A percentile compares a stretch with the other conserved stretches of the same genome.
These are phyloP conservation scores for Fabriciana adippe DNA, from an alignment of 2,888 invertebrate species.

Conservation along the genomic window DNA sequence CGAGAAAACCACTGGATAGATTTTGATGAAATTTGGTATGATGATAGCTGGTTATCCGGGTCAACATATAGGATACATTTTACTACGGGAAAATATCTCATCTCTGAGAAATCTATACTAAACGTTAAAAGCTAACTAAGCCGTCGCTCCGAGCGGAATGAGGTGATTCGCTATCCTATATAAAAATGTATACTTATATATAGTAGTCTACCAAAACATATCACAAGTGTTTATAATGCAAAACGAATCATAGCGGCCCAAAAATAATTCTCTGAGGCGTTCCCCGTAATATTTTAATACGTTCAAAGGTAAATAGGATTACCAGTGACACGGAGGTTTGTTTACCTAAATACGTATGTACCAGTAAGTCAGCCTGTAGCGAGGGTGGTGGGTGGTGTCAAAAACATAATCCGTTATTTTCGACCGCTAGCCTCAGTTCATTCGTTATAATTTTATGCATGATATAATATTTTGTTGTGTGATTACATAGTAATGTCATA, in stretches of 20 bases:
- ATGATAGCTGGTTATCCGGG: no score
- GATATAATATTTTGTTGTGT: background rate
- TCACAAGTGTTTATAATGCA: constrained; percentile 14
- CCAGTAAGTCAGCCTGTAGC: constrained; percentile 22
- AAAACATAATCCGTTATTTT: constrained; percentile 29
- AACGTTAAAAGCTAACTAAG: no score
- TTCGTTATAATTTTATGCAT: constrained; percentile 15
- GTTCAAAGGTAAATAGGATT: constrained; percentile 31
- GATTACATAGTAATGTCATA: no score
- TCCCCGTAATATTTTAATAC: constrained; percentile 25
- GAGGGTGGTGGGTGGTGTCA: constrained; percentile 30
- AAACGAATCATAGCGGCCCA: constrained; percentile 14
- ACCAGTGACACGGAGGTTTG: constrained; percentile 22
- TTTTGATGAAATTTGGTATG: no score
- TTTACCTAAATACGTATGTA: constrained; percentile 23
- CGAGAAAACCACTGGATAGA: no score
- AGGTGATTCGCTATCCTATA: no score
- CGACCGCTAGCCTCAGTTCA: constrained; percentile 16
- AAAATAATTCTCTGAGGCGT: constrained; percentile 15
- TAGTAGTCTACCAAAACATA: background rate
- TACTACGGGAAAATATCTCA: no score
- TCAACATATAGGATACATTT: no score
- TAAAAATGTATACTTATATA: background rate
- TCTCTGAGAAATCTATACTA: no score
- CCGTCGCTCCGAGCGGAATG: no score